These are phyloP conservation scores for Raillietiella orientalis DNA, from an alignment of 2,888 invertebrate genomes.

Conservation along the genomic window DNA sequence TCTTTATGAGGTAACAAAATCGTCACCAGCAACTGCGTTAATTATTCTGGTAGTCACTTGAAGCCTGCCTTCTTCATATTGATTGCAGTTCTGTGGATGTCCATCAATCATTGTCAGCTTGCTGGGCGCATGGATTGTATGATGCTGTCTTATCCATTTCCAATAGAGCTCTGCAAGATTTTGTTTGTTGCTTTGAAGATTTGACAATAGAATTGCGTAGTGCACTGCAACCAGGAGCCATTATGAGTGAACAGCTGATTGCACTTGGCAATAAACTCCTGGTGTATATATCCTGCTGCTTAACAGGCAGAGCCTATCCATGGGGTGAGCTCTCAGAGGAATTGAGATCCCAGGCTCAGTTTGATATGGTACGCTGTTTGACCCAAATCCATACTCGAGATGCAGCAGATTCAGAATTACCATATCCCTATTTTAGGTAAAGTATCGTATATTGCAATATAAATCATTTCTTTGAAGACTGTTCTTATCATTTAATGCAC, in stretches of 20 bases:
- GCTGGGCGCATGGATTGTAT: slow-evolving; percentile 25
- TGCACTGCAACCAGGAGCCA: slow-evolving; percentile 12
- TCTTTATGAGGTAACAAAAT: neutral
- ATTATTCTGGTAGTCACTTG: too few species aligned
- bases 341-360: slow-evolving; percentile 27
- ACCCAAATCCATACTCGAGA: slow-evolving; percentile 29
- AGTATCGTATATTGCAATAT: slow-evolving; percentile 5
- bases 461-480: too few species aligned
- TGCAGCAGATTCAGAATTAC: slow-evolving; percentile 23
- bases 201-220: slow-evolving; percentile 20
- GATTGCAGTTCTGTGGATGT: neutral
- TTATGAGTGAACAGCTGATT: slow-evolving; percentile 12
- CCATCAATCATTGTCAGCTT: slow-evolving; percentile 7
- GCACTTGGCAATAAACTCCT: slow-evolving; percentile 45
- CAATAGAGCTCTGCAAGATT: slow-evolving; percentile 39
- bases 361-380: slow-evolving; percentile 32
- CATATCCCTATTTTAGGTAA: slow-evolving; percentile 28
- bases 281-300: slow-evolving; percentile 53
- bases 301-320: slow-evolving; percentile 57
- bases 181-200: slow-evolving; percentile 33
- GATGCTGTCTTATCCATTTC: slow-evolving; percentile 39
- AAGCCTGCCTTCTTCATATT: neutral
- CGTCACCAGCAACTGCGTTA: too few species aligned
- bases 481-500: slow-evolving; percentile 49
- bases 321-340: slow-evolving; percentile 29